Conservation (phyloP, 2,113 vertebrate species). For the Vulpes ferrilata region DNA sequence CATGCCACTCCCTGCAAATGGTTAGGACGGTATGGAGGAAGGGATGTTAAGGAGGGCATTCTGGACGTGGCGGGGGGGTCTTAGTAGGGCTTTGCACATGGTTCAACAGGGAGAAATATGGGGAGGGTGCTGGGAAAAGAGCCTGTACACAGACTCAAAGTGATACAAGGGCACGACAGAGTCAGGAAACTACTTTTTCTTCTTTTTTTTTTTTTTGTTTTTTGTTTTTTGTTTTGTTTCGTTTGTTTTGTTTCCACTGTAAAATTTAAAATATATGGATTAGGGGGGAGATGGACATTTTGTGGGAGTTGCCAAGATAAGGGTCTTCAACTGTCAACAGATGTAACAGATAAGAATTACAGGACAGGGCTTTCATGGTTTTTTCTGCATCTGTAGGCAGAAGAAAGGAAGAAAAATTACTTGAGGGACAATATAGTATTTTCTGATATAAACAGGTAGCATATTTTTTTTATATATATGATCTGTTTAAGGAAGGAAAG, state of each 20-base stretch:
- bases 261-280: neutral
- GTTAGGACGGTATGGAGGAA: neutral
- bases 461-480: neutral
- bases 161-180: neutral
- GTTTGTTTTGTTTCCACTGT: neutral
- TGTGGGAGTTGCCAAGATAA: neutral
- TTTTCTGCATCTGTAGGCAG: neutral
- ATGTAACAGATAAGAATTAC: neutral
- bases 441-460: neutral
- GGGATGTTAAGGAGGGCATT: neutral
- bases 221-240: neutral
- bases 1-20: neutral
- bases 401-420: neutral
- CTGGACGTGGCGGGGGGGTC: accelerated
- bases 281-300: neutral
- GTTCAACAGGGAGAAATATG: neutral
- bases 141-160: no score
- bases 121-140: neutral
- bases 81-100: accelerated
- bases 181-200: neutral
- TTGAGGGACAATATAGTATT: neutral
- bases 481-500: neutral
- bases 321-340: neutral
- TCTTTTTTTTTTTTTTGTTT: neutral
- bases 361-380: neutral